Base-by-base conservation (phyloP, 2,888 invertebrate species). In the Iselma pallidipennis region DNA sequence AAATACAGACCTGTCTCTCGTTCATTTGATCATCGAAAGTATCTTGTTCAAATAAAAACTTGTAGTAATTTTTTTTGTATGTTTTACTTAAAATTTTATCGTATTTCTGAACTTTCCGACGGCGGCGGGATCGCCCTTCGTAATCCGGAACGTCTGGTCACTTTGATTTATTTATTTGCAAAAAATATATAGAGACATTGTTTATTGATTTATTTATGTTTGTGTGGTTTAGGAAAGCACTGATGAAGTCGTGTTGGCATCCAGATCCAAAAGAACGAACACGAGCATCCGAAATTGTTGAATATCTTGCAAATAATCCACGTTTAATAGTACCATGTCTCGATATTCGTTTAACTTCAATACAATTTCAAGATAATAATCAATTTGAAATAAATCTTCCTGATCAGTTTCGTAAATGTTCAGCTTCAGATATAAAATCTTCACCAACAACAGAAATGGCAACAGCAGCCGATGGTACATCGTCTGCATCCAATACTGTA, bases 231-330 rank as follows among this genome's bases (percentile, higher is more conserved):
- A 92, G 92, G 70, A 89, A 89, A 78, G 86, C 85, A 49, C 82
- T 95, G 57, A 87, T 96, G 72, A 87, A 87, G 74, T 88, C 90
- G 26, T 95, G 95, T 80, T 95, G 95, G 94, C 86, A 87, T 66
- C 84, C 83, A 62, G 89, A 91, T 57, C 82, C 87, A 28, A 85
- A 86, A 64, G 85, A 87, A 71, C 87, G 96, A 19, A 93, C 94
- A 3, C 85, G 87, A 2, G 91, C 94, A 0, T 86, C 88, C 0
- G 91, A 91, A 80, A 89, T 96, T 61, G 91, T 92, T 1, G 93
- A 93, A 63, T 89, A 90, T 75, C 84, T 96, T 61, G 91, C 90
- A 2, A 90, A 88, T 72, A 89, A 90, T 78, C 91, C 92, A 14
- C 86, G 90, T 4, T 85, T 95, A 57, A 83, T 96, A 53, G 82